Base-by-base conservation (phyloP, 2,888 invertebrate species). In the Pocota personata region DNA sequence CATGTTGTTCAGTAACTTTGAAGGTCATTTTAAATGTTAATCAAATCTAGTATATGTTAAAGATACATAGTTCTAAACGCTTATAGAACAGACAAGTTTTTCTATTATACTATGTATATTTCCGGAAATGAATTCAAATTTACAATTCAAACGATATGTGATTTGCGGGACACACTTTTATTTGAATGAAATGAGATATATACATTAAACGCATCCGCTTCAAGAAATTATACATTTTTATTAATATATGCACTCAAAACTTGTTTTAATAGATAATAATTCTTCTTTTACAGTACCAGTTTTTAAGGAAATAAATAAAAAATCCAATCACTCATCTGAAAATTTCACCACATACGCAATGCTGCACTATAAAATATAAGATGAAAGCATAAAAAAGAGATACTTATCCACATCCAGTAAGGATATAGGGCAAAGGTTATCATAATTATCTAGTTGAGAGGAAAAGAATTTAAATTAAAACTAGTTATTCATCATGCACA, bases 201-300 rank as follows among this genome's bases (percentile, higher is more conserved):
- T n/a, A 37, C n/a, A 37, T 40, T 40, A n/a, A 40, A 40, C 40
- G 40, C 40, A 40, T 40, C 40, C 40, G 40, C 40, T 14, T 40
- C 4, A 12, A 19, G 32, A 37, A 24, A 66, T 37, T 37, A 35
- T 37, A 46, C 3, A 50, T 10, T 50, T 66, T 10, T 50, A 35
- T 66, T 50, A 66, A 66, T 50, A 14, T 48, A 66, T 66, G 66
- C 50, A 50, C 32, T 66, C 14, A 50, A 66, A 50, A 66, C 66
- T 35, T 21, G 66, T 48, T 55, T 21, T 2, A 10, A 8, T 32
- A 3, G 16, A 30, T 16, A 16, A 24, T 1, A 2, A 24, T 24
- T 24, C n/a, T n/a, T n/a, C n/a, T n/a, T n/a, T n/a, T 46, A 37
- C 21, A 16, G 62, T 16, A 46, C 62, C 10, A 19, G 12, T 46